Percentiles rank a stretch among this genome's conserved stretches.
phyloP scores from a whole-genome alignment of 2,888 invertebrate species.

The Lithophane ornitopus region DNA sequence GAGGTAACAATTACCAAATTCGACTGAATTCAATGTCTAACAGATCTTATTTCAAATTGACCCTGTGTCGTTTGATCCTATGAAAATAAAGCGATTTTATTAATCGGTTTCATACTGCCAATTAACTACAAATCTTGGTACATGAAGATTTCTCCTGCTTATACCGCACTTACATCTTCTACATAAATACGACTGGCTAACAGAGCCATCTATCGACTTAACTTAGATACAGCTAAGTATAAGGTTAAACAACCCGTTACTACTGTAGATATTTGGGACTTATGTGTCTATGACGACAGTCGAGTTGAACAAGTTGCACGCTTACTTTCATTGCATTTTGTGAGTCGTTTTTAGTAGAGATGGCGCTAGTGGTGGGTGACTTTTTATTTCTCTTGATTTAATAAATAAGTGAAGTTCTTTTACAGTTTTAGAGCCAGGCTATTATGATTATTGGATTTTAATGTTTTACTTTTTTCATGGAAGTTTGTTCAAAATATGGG shows the following conservation, averaged over 20 bases:
- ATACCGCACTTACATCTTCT: not conserved
- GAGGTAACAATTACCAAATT: not conserved
- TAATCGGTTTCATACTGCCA: not conserved
- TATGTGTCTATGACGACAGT: not conserved
- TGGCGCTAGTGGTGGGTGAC: constrained; percentile 36
- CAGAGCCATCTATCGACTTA: constrained; percentile 46
- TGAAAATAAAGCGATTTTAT: not conserved
- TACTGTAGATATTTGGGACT: not conserved
- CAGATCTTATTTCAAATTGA: not conserved
- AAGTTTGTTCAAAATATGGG: not conserved
- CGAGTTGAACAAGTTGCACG: not conserved
- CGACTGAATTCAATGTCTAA: not conserved
- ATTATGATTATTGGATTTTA: not conserved
- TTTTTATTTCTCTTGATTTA: constrained; percentile 1
- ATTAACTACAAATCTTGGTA: not conserved
- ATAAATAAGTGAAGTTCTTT: not conserved
- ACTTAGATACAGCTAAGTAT: constrained; percentile 24
- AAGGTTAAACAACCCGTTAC: constrained; percentile 17
- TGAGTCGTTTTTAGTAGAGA: constrained; percentile 31
- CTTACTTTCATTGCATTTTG: constrained; percentile 1
- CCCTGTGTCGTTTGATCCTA: not conserved
- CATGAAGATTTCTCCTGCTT: not conserved
- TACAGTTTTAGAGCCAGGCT: not conserved
- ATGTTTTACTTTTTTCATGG: not conserved
- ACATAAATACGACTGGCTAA: too few relatives aligned